Conservation (phyloP, 2,113 vertebrate species). For the Myodes glareolus region DNA sequence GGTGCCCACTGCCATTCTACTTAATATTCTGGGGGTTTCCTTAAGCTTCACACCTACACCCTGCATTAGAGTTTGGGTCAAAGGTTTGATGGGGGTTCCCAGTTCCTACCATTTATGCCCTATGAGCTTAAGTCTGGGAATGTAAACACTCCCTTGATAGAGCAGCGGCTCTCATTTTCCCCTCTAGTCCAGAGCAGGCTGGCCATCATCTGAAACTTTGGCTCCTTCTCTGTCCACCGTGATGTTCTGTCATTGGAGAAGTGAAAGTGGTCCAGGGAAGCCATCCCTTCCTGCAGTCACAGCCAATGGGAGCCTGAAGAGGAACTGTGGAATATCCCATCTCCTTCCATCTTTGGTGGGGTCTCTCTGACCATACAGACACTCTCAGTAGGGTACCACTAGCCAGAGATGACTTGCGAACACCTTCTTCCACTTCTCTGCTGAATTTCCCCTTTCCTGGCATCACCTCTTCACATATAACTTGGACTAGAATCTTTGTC, state of each 20-base stretch:
- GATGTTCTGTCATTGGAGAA: too few relatives aligned
- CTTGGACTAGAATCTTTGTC: neutral
- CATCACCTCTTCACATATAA: neutral
- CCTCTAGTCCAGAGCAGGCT: neutral
- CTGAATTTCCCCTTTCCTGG: neutral
- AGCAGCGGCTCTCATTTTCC: too few relatives aligned
- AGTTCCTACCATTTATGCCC: neutral
- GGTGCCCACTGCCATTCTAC: neutral
- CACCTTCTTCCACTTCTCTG: neutral
- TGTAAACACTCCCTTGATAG: neutral
- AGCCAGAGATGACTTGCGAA: neutral
- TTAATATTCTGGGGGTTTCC: neutral
- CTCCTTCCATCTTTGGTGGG: neutral
- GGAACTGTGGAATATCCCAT: neutral
- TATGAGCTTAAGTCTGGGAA: neutral
- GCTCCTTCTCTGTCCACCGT: neutral
- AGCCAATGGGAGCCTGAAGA: neutral
- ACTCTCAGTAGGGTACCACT: neutral
- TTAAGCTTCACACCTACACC: neutral
- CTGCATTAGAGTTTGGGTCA: neutral
- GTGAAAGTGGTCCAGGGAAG: neutral
- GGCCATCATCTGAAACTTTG: neutral
- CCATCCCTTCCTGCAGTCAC: neutral
- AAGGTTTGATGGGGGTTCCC: neutral
- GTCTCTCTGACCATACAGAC: neutral